phyloP scores from a whole-genome alignment of 1,140 invertebrate species.

The Procambarus virginalis region DNA sequence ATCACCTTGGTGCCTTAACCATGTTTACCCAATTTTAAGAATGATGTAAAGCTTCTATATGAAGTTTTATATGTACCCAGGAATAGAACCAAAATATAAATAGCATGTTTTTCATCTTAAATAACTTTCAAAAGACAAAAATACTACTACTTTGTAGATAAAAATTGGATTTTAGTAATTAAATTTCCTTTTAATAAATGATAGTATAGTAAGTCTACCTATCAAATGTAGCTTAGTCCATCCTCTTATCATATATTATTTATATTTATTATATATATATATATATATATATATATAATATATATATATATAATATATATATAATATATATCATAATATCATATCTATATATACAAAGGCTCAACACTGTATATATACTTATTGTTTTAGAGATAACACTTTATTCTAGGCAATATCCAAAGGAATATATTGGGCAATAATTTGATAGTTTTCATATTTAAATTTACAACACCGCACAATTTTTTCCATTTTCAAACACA shows the following conservation, averaged over 20 bases:
- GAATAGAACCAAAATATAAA: neutral
- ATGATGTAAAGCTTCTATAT: neutral
- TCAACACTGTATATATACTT: neutral
- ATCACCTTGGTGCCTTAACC: neutral
- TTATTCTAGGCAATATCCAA: neutral
- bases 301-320: no score
- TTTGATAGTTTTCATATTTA: neutral
- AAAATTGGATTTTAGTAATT: no score
- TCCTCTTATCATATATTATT: neutral
- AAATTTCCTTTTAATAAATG: neutral
- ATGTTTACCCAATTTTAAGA: neutral
- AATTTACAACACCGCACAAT: neutral
- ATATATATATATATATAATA: no score
- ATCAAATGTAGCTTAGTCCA: neutral
- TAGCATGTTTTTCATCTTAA: neutral
- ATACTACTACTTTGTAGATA: neutral
- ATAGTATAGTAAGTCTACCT: neutral
- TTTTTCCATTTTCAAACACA: neutral
- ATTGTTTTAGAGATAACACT: neutral
- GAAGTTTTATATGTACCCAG: neutral
- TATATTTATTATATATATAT: no score
- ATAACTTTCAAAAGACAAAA: neutral
- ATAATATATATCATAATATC: no score
- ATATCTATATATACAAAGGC: no score
- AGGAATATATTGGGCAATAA: neutral